These are phyloP conservation scores for Silvanus unidentatus DNA, from an alignment of 2,888 invertebrate species.

Conservation along the genomic window DNA sequence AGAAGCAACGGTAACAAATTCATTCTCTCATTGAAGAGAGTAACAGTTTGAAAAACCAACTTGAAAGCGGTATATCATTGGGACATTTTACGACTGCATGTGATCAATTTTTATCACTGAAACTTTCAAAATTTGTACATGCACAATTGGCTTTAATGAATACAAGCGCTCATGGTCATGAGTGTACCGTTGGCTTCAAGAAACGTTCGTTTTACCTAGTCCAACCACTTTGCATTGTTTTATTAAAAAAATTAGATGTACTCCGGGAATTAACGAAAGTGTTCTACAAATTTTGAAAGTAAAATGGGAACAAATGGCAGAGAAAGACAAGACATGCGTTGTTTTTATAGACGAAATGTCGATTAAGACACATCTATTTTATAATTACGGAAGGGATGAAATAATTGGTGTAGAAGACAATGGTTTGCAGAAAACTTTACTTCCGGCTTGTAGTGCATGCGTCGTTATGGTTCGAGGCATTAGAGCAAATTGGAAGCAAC, in stretches of 20 bases:
- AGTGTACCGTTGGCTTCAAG: slow-evolving; percentile 9
- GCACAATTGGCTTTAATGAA: no score
- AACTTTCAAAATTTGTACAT: no score
- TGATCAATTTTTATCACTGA: no score
- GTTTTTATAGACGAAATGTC: neutral
- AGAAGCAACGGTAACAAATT: no score
- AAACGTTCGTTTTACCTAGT: slow-evolving; percentile 12
- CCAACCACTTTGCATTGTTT: slow-evolving; percentile 10
- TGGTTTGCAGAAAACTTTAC: neutral
- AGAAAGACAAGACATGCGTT: slow-evolving; percentile 5
- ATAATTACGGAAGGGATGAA: neutral
- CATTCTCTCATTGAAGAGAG: no score
- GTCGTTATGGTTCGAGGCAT: neutral
- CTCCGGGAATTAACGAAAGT: slow-evolving; percentile 1
- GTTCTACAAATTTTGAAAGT: neutral
- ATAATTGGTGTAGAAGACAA: neutral
- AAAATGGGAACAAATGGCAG: neutral
- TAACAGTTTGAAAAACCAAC: no score
- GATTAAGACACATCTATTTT: neutral
- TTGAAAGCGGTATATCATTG: no score
- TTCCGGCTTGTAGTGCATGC: neutral
- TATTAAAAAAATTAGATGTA: slow-evolving; percentile 8
- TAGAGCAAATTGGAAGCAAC: neutral
- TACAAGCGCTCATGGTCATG: slow-evolving; percentile 7
- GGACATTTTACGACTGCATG: no score